Conservation (phyloP, 92 coral and sea anemone species). For the Ricordea florida region DNA sequence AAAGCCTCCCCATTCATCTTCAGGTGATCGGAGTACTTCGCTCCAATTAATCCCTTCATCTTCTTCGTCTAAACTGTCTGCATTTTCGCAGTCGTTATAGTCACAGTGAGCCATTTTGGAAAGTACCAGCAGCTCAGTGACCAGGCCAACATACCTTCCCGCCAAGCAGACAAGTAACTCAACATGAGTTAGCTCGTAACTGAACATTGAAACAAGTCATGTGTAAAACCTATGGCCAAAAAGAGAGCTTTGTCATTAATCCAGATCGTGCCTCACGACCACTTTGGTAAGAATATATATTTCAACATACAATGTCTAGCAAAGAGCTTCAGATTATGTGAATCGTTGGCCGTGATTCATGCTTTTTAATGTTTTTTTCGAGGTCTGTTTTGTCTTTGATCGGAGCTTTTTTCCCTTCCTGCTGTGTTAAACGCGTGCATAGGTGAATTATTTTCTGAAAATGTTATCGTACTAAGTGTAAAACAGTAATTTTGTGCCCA, state of each 20-base stretch:
- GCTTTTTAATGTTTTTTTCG: too few species aligned
- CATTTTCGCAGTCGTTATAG: slow-evolving; percentile 2
- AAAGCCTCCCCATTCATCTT: background rate
- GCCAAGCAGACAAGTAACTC: slow-evolving; percentile 1
- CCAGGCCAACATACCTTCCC: slow-evolving; percentile 29
- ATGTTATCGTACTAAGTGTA: too few species aligned
- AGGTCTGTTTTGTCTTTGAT: too few species aligned
- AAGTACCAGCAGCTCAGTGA: background rate
- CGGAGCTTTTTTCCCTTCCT: too few species aligned
- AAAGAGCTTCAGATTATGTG: too few species aligned
- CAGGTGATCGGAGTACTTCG: slow-evolving; percentile 28
- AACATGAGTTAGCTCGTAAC: background rate
- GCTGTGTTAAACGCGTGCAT: too few species aligned
- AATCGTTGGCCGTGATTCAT: too few species aligned
- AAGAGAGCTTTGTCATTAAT: background rate
- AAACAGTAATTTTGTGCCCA: too few species aligned
- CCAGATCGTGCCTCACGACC: slow-evolving; percentile 17
- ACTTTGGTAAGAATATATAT: slow-evolving; percentile 20
- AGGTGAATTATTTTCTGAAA: too few species aligned
- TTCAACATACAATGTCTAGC: too few species aligned
- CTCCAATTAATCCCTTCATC: slow-evolving; percentile 52
- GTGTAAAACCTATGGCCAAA: slow-evolving; percentile 6
- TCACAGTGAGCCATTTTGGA: slow-evolving; percentile 55
- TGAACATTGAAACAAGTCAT: background rate
- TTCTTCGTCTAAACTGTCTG: slow-evolving; percentile 27